Percentiles rank a stretch among this genome's conserved stretches.
Evolutionary conservation across 2,888 invertebrate genomes (phyloP).

Genomic region (Drosophila neutralis): DNA sequence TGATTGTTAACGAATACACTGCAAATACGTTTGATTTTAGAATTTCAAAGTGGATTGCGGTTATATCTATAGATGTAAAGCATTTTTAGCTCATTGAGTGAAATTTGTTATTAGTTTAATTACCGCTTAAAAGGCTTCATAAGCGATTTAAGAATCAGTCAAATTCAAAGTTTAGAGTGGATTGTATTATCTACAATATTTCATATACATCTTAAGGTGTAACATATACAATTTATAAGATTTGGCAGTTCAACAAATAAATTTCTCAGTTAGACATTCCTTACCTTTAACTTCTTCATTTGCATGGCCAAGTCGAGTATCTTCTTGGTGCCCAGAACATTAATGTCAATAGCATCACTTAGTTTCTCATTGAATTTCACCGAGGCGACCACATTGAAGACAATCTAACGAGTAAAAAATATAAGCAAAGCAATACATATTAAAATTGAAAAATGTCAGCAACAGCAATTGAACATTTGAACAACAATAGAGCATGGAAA

Average conservation of each 20-base stretch:
- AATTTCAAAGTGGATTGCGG: neutral
- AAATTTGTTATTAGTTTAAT: neutral
- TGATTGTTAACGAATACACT: neutral
- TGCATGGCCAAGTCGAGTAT: slow-evolving; percentile 84
- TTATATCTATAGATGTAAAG: neutral
- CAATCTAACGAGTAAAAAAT: slow-evolving; percentile 76
- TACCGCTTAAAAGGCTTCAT: neutral
- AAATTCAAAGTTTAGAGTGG: neutral
- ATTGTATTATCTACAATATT: neutral
- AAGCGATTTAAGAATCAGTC: neutral
- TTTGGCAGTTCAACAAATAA: neutral
- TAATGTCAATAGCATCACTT: slow-evolving; percentile 85
- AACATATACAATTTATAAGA: neutral
- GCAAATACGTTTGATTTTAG: neutral
- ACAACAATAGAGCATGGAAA: slow-evolving; percentile 58
- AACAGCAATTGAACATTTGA: slow-evolving; percentile 13
- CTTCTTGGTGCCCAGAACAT: slow-evolving; percentile 85
- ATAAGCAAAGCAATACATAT: slow-evolving; percentile 54
- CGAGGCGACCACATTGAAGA: slow-evolving; percentile 85
- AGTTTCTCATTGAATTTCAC: slow-evolving; percentile 85
- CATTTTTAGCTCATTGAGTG: neutral
- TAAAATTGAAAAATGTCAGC: slow-evolving; percentile 49
- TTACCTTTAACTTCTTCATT: slow-evolving; percentile 84
- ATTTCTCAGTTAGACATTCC: slow-evolving; percentile 2
- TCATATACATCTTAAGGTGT: neutral